Conservation (phyloP, 2,797 vertebrate genomes). For the Leptoclinus maculatus region DNA sequence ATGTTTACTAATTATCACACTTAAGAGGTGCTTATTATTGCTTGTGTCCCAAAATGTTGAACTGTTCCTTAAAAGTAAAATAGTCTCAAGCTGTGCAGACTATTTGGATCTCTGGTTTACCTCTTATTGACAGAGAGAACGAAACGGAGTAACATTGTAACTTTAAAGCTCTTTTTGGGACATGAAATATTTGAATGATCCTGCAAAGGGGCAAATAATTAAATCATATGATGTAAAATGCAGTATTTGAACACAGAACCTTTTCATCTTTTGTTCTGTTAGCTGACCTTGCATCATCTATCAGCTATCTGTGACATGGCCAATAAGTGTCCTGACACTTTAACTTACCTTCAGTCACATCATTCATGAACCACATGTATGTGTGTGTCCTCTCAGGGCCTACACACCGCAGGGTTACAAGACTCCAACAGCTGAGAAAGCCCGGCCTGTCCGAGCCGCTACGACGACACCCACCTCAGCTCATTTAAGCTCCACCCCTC, state of each 20-base stretch:
- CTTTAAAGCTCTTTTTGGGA: background rate
- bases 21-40: background rate
- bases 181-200: background rate
- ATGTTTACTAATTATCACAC: background rate
- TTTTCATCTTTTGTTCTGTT: background rate
- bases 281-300: background rate
- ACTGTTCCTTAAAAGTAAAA: background rate
- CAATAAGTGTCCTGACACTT: background rate
- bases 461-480: conserved; percentile 74
- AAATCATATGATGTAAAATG: background rate
- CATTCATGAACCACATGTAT: background rate
- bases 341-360: background rate
- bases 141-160: too few species aligned
- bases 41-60: background rate
- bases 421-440: conserved; percentile 79
- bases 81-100: background rate
- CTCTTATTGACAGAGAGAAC: background rate
- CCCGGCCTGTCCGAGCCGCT: conserved; percentile 76
- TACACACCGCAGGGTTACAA: conserved; percentile 89
- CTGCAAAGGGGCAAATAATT: background rate
- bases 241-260: background rate
- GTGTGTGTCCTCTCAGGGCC: conserved; percentile 65
- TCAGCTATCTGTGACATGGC: background rate
- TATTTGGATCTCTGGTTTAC: background rate
- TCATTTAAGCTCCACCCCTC: conserved; percentile 81